These are phyloP conservation scores for Phrynocephalus guinanensis DNA, from an alignment of 2,797 vertebrate genomes.

Conservation along the genomic window DNA sequence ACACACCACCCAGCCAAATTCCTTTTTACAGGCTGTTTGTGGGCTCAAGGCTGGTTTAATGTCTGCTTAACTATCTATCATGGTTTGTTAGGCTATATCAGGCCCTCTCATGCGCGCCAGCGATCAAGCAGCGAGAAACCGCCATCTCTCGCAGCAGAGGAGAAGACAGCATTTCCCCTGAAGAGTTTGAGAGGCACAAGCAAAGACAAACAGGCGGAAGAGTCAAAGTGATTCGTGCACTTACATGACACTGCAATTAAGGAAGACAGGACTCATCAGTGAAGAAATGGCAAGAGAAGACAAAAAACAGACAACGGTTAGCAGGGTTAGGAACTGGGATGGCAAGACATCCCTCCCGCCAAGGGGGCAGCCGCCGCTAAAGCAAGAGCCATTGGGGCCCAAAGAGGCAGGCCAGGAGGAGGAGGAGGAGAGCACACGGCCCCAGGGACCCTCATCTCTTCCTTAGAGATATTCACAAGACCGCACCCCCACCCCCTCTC, in stretches of 20 bases:
- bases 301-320: conserved; percentile 85
- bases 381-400: conserved; percentile 72
- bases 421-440: conserved; percentile 50
- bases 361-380: conserved; percentile 61
- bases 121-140: conserved; percentile 28
- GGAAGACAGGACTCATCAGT: conserved; percentile 91
- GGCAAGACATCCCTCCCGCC: conserved; percentile 63
- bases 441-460: background rate
- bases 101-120: conserved; percentile 45
- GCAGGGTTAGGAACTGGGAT: conserved; percentile 79
- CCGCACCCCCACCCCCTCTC: no score
- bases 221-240: conserved; percentile 85
- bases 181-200: conserved; percentile 56
- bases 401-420: conserved; percentile 63
- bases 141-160: background rate
- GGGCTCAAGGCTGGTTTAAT: conserved; percentile 19
- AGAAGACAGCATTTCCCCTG: conserved; percentile 12
- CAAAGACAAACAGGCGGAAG: conserved; percentile 65
- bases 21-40: background rate
- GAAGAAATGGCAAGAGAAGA: conserved; percentile 81
- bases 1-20: conserved; percentile 50
- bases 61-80: conserved; percentile 42
- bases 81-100: background rate
- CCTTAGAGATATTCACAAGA: no score
- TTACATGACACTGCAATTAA: conserved; percentile 99